These are phyloP conservation scores for Saccostrea cuccullata DNA, from an alignment of 1,140 invertebrate species.

Conservation along the genomic window DNA sequence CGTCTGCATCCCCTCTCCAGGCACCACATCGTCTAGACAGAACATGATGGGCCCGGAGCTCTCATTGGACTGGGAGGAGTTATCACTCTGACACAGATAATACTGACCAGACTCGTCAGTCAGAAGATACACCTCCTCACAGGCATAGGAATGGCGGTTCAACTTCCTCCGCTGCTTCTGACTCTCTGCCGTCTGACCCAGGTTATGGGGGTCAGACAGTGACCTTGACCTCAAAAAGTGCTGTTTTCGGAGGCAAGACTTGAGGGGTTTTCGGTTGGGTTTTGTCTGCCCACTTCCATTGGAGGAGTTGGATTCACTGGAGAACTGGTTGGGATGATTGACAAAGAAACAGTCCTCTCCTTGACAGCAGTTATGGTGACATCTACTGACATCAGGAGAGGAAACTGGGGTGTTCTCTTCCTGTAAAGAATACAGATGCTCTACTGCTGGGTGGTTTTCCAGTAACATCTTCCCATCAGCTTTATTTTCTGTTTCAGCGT, in stretches of 20 bases:
- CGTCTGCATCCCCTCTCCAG: neutral
- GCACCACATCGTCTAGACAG: constrained; percentile 47
- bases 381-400: constrained; percentile 57
- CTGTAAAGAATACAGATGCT: constrained; percentile 66
- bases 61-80: constrained; percentile 58
- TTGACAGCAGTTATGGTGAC: constrained; percentile 51
- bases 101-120: constrained; percentile 63
- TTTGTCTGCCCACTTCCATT: constrained; percentile 62
- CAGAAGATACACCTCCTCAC: constrained; percentile 70
- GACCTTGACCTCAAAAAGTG: constrained; percentile 65
- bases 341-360: constrained; percentile 53
- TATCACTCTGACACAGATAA: constrained; percentile 56
- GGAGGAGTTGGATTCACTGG: constrained; percentile 56
- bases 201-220: constrained; percentile 63
- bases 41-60: constrained; percentile 61
- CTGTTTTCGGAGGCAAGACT: constrained; percentile 73
- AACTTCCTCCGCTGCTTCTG: constrained; percentile 58
- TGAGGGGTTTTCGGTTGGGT: constrained; percentile 68
- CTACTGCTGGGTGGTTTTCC: constrained; percentile 54
- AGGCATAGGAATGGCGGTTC: constrained; percentile 73
- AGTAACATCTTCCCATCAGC: constrained; percentile 53
- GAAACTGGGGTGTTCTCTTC: constrained; percentile 69
- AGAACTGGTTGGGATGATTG: constrained; percentile 53
- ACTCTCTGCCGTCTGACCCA: constrained; percentile 56
- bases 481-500: constrained; percentile 25